phyloP scores from a whole-genome alignment of 2,113 vertebrate genomes.

The Hippocampus abdominalis region DNA sequence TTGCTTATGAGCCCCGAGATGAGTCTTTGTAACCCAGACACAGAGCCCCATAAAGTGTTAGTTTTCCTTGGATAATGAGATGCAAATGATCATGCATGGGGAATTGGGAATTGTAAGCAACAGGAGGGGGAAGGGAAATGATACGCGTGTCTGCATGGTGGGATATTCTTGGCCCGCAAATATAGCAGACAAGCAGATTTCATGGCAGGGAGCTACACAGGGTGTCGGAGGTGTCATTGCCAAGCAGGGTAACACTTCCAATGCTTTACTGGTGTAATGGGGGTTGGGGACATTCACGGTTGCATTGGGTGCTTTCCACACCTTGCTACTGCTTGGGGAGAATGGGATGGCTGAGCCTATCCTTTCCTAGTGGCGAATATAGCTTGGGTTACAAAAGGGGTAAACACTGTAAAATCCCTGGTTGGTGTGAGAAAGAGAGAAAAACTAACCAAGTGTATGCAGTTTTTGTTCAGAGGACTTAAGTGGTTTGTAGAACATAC shows the following conservation, averaged over 20 bases:
- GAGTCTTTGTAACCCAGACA: conserved; percentile 19
- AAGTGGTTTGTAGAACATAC: not conserved
- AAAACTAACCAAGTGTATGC: not conserved
- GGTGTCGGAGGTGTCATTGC: conserved; percentile 49
- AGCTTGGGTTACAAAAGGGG: conserved; percentile 11
- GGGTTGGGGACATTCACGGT: conserved; percentile 9
- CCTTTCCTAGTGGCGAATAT: conserved; percentile 8
- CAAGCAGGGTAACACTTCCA: conserved; percentile 36
- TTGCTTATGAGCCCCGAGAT: conserved; percentile 40
- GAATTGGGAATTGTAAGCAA: conserved; percentile 47
- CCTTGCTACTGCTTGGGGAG: not conserved
- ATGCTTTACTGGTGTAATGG: conserved; percentile 23
- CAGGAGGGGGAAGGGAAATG: conserved; percentile 47
- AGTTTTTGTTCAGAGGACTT: not conserved
- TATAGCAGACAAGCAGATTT: conserved; percentile 65
- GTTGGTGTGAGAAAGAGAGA: conserved; percentile 2
- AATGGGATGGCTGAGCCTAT: conserved; percentile 7
- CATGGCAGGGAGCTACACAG: conserved; percentile 52
- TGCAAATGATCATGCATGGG: conserved; percentile 67
- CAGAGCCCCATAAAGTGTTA: conserved; percentile 26
- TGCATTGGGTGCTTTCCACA: conserved; percentile 25
- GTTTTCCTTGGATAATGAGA: conserved; percentile 61
- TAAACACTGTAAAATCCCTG: conserved; percentile 15
- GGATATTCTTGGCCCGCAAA: conserved; percentile 50
- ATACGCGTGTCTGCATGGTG: conserved; percentile 41